Evolutionary conservation across 2,113 vertebrate species (phyloP).

Genomic region (Lethenteron reissneri): DNA sequence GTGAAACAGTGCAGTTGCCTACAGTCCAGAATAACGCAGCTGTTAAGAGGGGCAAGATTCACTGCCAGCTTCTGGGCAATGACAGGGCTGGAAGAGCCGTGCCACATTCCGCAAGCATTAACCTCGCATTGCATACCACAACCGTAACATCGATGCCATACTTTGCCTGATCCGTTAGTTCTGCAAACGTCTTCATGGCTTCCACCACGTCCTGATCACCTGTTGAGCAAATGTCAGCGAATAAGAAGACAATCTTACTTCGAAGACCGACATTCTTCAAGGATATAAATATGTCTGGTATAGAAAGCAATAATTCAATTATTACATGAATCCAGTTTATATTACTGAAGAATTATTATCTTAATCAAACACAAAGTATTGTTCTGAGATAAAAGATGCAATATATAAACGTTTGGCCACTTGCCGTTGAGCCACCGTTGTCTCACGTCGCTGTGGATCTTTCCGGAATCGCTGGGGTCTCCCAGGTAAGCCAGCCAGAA

Average conservation of each 20-base stretch:
- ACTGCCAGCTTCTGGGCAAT: neutral
- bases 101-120: neutral
- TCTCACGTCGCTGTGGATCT: slow-evolving; percentile 38
- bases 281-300: no score
- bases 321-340: no score
- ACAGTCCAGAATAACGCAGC: neutral
- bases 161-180: slow-evolving; percentile 36
- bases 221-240: slow-evolving; percentile 12
- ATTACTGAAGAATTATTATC: no score
- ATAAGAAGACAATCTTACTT: neutral
- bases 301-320: no score
- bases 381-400: no score
- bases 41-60: neutral
- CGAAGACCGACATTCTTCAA: no score
- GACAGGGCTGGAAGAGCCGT: neutral
- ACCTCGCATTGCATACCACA: neutral
- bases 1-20: neutral
- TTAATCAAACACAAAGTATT: no score
- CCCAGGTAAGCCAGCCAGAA: slow-evolving; percentile 43
- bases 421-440: slow-evolving; percentile 38
- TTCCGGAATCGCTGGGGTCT: slow-evolving; percentile 42
- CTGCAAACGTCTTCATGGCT: slow-evolving; percentile 35
- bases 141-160: slow-evolving; percentile 13
- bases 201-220: slow-evolving; percentile 29
- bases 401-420: neutral